These are phyloP conservation scores for Trematomus loennbergii DNA, from an alignment of 2,113 vertebrate genomes.

Conservation along the genomic window DNA sequence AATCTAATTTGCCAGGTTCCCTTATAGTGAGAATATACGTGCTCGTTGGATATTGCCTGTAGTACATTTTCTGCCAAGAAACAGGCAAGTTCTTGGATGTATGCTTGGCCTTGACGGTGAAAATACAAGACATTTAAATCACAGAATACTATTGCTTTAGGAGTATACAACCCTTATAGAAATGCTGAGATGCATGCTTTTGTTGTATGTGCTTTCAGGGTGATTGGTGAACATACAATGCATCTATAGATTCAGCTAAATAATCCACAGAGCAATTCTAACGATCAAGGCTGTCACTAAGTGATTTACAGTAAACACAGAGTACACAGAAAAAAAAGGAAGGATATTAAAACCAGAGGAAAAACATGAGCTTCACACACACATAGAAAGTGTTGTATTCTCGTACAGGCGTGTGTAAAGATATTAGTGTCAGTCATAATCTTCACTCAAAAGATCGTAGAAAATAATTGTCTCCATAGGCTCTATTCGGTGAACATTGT, in stretches of 20 bases:
- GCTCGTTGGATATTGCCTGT: too few relatives aligned
- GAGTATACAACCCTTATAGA: background rate
- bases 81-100: too few relatives aligned
- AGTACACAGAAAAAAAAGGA: background rate
- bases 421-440: slow-evolving; percentile 21
- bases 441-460: slow-evolving; percentile 1
- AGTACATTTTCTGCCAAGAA: too few relatives aligned
- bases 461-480: slow-evolving; percentile 23
- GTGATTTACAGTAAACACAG: slow-evolving; percentile 10
- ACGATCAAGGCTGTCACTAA: background rate
- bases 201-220: background rate
- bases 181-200: background rate
- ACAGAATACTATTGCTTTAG: background rate
- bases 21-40: too few relatives aligned
- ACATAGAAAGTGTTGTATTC: background rate
- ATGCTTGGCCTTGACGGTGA: background rate
- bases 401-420: background rate
- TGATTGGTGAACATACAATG: background rate
- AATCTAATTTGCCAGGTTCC: background rate
- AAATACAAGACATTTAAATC: background rate
- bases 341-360: slow-evolving; percentile 1
- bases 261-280: background rate
- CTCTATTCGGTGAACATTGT: slow-evolving; percentile 17
- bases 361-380: background rate
- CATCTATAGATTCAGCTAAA: slow-evolving; percentile 1